Conservation (phyloP, 2,797 vertebrate species). For the Peromyscus attwateri region DNA sequence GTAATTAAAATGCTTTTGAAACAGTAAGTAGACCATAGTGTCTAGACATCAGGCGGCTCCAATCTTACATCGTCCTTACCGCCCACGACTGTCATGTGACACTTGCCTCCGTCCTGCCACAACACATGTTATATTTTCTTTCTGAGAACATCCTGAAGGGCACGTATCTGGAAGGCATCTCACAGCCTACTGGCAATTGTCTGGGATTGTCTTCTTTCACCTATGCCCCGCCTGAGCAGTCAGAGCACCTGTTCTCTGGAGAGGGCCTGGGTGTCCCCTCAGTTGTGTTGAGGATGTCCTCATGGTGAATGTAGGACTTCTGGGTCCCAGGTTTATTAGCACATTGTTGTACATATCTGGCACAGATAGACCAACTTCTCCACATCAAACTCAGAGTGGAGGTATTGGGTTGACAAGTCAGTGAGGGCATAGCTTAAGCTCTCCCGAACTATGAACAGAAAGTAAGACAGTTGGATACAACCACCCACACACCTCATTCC, state of each 20-base stretch:
- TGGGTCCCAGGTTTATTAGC: background rate
- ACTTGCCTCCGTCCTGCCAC: background rate
- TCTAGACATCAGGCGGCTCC: constrained; percentile 68
- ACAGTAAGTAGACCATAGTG: constrained; percentile 35
- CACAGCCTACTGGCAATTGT: background rate
- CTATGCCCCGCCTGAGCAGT: constrained; percentile 10
- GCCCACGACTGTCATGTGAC: background rate
- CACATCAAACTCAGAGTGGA: background rate
- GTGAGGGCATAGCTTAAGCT: background rate
- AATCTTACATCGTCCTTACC: background rate
- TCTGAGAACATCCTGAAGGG: constrained; percentile 54
- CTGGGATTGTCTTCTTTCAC: background rate
- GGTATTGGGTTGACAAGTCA: background rate
- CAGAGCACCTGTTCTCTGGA: background rate
- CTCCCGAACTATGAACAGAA: constrained; percentile 27
- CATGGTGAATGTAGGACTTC: background rate
- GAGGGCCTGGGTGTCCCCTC: background rate
- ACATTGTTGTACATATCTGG: background rate
- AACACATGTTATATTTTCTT: constrained; percentile 39
- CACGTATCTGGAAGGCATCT: constrained; percentile 58
- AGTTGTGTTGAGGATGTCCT: background rate
- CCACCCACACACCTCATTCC: background rate
- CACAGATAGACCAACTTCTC: background rate
- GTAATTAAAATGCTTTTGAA: constrained; percentile 73
- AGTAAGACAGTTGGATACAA: background rate